A percentile compares a stretch with the other conserved stretches of the same genome.
These are phyloP conservation scores for Diaphora mendica DNA, from an alignment of 2,888 invertebrate genomes.

Conservation along the genomic window DNA sequence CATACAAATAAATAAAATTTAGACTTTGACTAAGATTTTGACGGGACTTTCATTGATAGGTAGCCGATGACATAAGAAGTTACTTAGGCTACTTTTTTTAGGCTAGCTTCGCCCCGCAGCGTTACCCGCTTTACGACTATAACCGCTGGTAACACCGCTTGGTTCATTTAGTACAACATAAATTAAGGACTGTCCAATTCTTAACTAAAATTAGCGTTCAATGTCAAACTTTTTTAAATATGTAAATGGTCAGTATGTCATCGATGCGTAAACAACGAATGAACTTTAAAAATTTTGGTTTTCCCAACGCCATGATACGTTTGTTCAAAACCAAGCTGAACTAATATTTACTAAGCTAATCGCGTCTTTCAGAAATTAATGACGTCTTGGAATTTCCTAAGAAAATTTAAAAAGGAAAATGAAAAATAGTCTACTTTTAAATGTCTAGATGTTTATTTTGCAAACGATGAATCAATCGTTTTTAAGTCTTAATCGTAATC, in stretches of 20 bases:
- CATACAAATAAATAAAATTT: too few species aligned
- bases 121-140: too few species aligned
- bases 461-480: not conserved
- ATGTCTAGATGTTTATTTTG: not conserved
- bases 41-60: too few species aligned
- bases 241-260: not conserved
- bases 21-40: too few species aligned
- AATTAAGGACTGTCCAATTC: not conserved
- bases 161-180: too few species aligned
- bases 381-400: slow-evolving; percentile 5
- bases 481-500: not conserved
- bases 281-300: not conserved
- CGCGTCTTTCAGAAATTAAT: not conserved
- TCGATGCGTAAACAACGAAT: not conserved
- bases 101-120: too few species aligned
- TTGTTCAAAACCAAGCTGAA: not conserved
- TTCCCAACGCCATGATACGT: not conserved
- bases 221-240: not conserved
- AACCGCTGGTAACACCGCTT: too few species aligned
- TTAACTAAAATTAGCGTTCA: not conserved
- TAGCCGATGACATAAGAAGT: too few species aligned
- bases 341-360: slow-evolving; percentile 7
- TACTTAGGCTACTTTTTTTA: too few species aligned
- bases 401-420: not conserved
- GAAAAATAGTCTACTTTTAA: not conserved